Evolutionary conservation across 2,888 invertebrate species (phyloP).

Genomic region (Melipona bicolor): DNA sequence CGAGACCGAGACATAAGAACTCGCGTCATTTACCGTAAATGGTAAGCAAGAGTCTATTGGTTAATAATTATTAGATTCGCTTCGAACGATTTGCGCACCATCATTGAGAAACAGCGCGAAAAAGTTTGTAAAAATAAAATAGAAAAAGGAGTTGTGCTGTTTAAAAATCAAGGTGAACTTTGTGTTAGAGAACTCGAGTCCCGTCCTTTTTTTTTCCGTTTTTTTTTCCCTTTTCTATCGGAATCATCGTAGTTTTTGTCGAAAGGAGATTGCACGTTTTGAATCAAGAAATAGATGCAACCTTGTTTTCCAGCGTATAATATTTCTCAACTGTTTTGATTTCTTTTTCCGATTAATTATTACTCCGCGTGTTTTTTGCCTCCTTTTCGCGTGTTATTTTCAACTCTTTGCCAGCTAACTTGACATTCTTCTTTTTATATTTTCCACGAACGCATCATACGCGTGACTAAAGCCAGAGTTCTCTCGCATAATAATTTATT

Average conservation of each 20-base stretch:
- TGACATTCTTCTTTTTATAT: not conserved
- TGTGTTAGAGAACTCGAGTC: not conserved
- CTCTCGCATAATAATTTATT: not conserved
- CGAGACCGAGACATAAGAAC: not conserved
- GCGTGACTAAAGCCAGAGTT: not conserved
- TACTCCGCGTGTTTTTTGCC: no score
- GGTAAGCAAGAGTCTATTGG: not conserved
- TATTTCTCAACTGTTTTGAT: not conserved
- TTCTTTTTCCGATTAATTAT: not conserved
- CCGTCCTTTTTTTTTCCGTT: not conserved
- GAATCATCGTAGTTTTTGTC: slow-evolving; percentile 9
- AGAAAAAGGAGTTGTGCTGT: not conserved
- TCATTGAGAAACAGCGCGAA: not conserved
- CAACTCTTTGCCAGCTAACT: not conserved
- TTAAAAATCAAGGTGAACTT: slow-evolving; percentile 15
- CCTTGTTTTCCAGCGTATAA: not conserved
- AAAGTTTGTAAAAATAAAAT: not conserved
- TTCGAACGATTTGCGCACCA: not conserved
- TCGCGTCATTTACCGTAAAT: not conserved
- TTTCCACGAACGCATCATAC: no score
- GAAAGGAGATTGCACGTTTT: slow-evolving; percentile 11
- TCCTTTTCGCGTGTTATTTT: not conserved
- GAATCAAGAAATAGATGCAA: not conserved
- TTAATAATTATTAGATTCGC: not conserved
- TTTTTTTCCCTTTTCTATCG: not conserved